Evolutionary conservation across 2,797 vertebrate species (phyloP).

Genomic region (Chanos chanos): DNA sequence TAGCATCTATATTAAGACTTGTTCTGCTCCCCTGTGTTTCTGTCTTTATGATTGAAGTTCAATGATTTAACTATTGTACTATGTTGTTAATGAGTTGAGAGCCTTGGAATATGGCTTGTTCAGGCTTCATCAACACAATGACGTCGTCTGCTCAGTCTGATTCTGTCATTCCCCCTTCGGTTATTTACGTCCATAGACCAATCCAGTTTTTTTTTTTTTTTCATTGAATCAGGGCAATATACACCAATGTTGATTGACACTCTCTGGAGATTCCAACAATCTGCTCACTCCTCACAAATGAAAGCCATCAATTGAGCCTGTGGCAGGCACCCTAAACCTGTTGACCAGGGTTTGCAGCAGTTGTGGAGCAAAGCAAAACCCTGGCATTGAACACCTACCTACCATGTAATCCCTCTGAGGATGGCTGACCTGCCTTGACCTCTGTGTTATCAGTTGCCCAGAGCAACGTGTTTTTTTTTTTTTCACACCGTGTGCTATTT

Average conservation of each 20-base stretch:
- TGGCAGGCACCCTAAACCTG: not conserved
- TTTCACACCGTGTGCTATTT: conserved; percentile 6
- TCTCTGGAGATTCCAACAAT: not conserved
- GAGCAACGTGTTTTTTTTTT: conserved; percentile 20
- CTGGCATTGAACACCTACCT: conserved; percentile 2
- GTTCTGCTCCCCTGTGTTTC: too few relatives aligned
- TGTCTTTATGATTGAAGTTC: too few relatives aligned
- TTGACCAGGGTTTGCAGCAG: not conserved
- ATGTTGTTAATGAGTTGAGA: conserved; percentile 4
- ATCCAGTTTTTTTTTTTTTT: too few relatives aligned
- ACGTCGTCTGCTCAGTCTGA: not conserved
- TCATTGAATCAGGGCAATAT: not conserved
- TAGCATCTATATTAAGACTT: too few relatives aligned
- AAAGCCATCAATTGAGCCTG: conserved; percentile 3
- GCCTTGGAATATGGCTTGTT: conserved; percentile 5
- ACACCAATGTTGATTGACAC: not conserved
- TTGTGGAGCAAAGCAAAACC: not conserved
- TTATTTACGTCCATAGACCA: not conserved
- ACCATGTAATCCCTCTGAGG: not conserved
- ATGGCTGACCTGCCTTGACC: not conserved
- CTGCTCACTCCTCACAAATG: not conserved
- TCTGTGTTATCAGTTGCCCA: conserved; percentile 7
- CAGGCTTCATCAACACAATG: conserved; percentile 1
- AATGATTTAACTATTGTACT: too few relatives aligned
- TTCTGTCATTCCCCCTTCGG: not conserved